A percentile compares a stretch with the other conserved stretches of the same genome.
phyloP scores from a whole-genome alignment of 1,140 invertebrate species.

The Neotoxoptera formosana region DNA sequence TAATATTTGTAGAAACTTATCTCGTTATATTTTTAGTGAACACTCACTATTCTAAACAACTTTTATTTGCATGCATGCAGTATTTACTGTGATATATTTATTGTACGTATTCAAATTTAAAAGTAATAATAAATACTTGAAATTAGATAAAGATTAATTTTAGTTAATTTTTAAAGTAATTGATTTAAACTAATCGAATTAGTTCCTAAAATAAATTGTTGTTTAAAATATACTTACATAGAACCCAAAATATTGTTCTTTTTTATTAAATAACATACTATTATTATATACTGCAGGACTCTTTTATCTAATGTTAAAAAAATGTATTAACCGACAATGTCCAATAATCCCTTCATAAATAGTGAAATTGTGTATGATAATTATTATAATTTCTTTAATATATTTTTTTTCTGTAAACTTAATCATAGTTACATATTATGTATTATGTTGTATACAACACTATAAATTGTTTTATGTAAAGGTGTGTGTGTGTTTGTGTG shows the following conservation, averaged over 20 bases:
- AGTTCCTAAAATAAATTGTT: slow-evolving; percentile 48
- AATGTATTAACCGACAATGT: background rate
- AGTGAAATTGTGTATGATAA: slow-evolving; percentile 31
- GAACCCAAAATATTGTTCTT: slow-evolving; percentile 19
- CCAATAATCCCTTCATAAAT: background rate
- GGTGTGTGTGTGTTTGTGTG: slow-evolving; percentile 15
- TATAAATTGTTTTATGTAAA: slow-evolving; percentile 9
- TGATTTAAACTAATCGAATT: slow-evolving; percentile 53
- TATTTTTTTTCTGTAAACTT: background rate
- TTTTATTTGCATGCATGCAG: slow-evolving; percentile 54
- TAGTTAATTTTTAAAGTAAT: slow-evolving; percentile 55
- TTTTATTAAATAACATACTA: background rate
- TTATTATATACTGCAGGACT: background rate
- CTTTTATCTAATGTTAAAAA: slow-evolving; percentile 15
- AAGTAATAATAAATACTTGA: slow-evolving; percentile 34
- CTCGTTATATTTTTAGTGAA: slow-evolving; percentile 31
- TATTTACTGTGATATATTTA: slow-evolving; percentile 58
- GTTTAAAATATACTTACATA: background rate
- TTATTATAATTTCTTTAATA: background rate
- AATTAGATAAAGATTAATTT: slow-evolving; percentile 43
- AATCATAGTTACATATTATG: slow-evolving; percentile 19
- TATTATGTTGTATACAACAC: slow-evolving; percentile 12
- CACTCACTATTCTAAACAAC: slow-evolving; percentile 41
- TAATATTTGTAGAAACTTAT: slow-evolving; percentile 36
- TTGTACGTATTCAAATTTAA: slow-evolving; percentile 40